Evolutionary conservation across 2,888 invertebrate genomes (phyloP).

Genomic region (Netelia virgata): DNA sequence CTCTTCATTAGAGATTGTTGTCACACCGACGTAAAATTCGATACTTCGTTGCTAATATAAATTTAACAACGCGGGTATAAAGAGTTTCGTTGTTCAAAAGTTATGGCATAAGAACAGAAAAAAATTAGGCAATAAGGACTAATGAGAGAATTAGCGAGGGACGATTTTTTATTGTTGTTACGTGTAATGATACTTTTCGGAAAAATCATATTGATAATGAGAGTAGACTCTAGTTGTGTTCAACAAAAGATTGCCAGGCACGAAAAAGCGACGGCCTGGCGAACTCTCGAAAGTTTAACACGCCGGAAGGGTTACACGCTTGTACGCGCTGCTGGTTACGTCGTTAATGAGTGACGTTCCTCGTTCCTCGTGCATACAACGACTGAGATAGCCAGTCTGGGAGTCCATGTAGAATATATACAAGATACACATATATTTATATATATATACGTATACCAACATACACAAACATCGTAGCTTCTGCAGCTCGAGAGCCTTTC

Average conservation of each 20-base stretch:
- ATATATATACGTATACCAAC: slow-evolving; percentile 1
- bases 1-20: neutral
- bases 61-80: no score
- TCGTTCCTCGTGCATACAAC: slow-evolving; percentile 1
- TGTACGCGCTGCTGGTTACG: slow-evolving; percentile 64
- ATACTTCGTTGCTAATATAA: no score
- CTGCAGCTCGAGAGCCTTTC: slow-evolving; percentile 60
- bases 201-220: slow-evolving; percentile 22
- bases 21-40: neutral
- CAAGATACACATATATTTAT: slow-evolving; percentile 11
- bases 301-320: slow-evolving; percentile 67
- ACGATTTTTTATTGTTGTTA: neutral
- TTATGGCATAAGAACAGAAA: neutral
- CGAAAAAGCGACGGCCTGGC: neutral
- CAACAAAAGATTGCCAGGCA: neutral
- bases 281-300: slow-evolving; percentile 66
- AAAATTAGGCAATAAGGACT: neutral
- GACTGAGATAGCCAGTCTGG: neutral
- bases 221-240: neutral
- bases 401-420: slow-evolving; percentile 12
- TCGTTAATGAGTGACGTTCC: slow-evolving; percentile 69
- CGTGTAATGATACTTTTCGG: neutral
- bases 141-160: neutral
- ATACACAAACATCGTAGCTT: slow-evolving; percentile 38
- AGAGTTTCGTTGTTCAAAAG: neutral